These are phyloP conservation scores for Diglossa brunneiventris DNA, from an alignment of 2,113 vertebrate genomes.

Conservation along the genomic window DNA sequence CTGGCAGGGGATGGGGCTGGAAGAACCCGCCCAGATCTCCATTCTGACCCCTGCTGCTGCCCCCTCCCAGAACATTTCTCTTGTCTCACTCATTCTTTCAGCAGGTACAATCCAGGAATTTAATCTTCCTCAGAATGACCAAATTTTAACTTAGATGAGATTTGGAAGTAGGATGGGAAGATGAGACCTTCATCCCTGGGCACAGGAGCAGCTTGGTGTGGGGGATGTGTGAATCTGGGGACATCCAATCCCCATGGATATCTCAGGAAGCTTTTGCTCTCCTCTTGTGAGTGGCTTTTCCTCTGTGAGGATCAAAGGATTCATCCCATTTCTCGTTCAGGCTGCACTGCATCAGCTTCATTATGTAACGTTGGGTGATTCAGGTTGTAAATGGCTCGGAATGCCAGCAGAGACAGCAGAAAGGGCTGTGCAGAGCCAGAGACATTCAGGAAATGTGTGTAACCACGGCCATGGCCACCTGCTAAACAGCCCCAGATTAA, in stretches of 20 bases:
- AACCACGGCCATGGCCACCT: background rate
- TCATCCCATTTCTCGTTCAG: background rate
- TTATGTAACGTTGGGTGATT: background rate
- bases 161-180: too few relatives aligned
- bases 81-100: background rate
- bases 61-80: background rate
- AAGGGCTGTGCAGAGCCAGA: background rate
- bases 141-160: slow-evolving; percentile 11
- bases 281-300: background rate
- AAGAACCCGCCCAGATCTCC: background rate
- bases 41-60: background rate
- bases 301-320: background rate
- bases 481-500: background rate
- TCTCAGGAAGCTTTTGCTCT: background rate
- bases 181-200: too few relatives aligned
- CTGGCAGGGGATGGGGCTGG: background rate
- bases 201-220: background rate
- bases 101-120: slow-evolving; percentile 3
- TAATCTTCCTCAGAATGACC: slow-evolving; percentile 22
- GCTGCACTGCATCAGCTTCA: background rate
- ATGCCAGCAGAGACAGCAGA: background rate
- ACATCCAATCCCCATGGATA: background rate
- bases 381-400: background rate
- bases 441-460: background rate
- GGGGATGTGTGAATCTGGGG: background rate